Evolutionary conservation across 2,888 invertebrate genomes (phyloP), one percentile per base, ranked within the genome.

Genomic region (Epinotia nisella): DNA sequence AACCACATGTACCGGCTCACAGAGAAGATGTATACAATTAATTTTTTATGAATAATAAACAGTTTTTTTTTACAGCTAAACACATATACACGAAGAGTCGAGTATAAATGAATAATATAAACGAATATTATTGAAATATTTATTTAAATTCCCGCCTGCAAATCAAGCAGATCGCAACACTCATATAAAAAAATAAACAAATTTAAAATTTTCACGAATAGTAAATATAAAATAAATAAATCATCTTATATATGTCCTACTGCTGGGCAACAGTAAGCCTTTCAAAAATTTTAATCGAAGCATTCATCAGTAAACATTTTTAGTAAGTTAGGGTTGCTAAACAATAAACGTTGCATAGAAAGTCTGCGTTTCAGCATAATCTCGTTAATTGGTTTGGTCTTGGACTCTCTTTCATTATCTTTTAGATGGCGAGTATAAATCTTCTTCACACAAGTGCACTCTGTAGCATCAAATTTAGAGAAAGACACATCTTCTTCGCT

Each of bases 271-370:
- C 9, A 35, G 7, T 35, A 62, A n/a, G 21, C 7, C 29, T 62
- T 67, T 80, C 78, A 85, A 39, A 83, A 71, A 75, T 81, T 72
- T 78, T 87, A 87, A 81, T 90, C 86, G 77, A 86, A 91, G 78
- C 78, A 81, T 84, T 92, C 91, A 69, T 93, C 91, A 1, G 88
- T 90, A 75, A 93, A 89, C 71, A 92, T 76, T 78, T 91, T 87
- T 4, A 90, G 80, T 69, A 92, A 81, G 61, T 88, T 88, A 13
- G 91, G 89, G 79, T 90, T 83, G 58, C 84, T 72, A 21, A 84
- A 78, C 21, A 92, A 74, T 13, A 93, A 51, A 71, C 78, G 79
- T 62, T 79, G 76, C n/a, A 92, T 53, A 51, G 91, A 91, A 51
- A 60, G 62, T 76, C 84, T 87, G 2, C 92, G 88, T 75, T 81